Evolutionary conservation across 2,888 invertebrate genomes (phyloP), one percentile per base, ranked within the genome.

Genomic region (Polyommatus iphigenia): DNA sequence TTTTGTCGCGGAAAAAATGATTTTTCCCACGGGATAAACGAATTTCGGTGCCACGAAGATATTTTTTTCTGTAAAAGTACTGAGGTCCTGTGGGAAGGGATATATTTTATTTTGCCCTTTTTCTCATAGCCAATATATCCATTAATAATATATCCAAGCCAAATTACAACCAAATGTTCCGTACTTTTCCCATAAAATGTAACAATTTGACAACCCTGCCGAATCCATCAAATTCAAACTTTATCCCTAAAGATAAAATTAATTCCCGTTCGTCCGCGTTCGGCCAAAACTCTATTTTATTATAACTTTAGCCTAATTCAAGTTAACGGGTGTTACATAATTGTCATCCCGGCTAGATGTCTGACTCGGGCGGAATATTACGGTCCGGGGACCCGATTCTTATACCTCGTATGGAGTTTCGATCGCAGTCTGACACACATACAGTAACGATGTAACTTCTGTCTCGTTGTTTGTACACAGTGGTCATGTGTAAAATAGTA

Each of bases 211-310:
- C 15, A 29, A 32, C 29, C 32, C 4, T 15, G 15, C 10, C 24
- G 13, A 24, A 29, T 67, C 32, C 67, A 67, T 67, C 67, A 67
- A 67, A 29, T 15, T 67, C 29, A 67, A 67, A 67, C 67, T 67
- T 67, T 67, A 29, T 67, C 29, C 13, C 67, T 29, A 24, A 50
- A 57, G 76, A 76, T 32, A 76, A 76, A 76, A 54, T 76, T 50
- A 76, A 76, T 76, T 76, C 76, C 18, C 81, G 80, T 81, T 76
- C 81, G 80, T 81, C 82, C 83, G 82, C 82, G 77, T 77, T 29
- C 29, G 18, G 29, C 67, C 67, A 4, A 32, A 67, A 67, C 67
- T 67, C 67, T 67, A 67, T 67, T 67, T 67, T 67, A 67, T 32
- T 67, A 67, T 67, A 67, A 67, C 29, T 67, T 67, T 67, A 67